Conservation (phyloP, 2,797 vertebrate genomes). For the Graptemys geographica region DNA sequence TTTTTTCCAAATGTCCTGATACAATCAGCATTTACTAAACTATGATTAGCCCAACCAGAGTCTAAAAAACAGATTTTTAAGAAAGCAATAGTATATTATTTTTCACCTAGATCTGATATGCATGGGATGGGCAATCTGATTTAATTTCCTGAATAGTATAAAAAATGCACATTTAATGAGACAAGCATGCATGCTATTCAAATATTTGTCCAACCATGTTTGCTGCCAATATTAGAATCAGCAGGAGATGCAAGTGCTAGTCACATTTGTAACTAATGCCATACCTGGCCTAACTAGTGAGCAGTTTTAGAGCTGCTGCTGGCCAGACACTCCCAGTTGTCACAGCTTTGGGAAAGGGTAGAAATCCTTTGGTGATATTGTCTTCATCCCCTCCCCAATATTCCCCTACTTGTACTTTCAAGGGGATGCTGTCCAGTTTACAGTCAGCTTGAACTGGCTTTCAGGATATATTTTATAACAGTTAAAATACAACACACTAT, state of each 20-base stretch:
- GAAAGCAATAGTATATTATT: not conserved
- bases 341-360: not conserved
- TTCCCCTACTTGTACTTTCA: not conserved
- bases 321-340: not conserved
- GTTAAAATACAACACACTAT: not conserved
- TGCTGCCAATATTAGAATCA: not conserved
- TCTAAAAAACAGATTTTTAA: not conserved
- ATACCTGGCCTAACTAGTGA: not conserved
- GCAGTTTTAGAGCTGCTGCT: not conserved
- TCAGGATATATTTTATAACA: not conserved
- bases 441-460: not conserved
- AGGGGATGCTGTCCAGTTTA: not conserved
- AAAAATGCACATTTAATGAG: fast-evolving
- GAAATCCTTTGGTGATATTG: not conserved
- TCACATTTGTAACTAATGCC: not conserved
- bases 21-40: not conserved
- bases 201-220: fast-evolving
- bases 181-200: fast-evolving
- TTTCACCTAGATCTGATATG: not conserved
- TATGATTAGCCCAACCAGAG: not conserved
- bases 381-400: not conserved
- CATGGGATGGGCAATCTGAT: not conserved
- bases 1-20: not conserved
- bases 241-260: not conserved
- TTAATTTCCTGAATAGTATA: not conserved